Evolutionary conservation across 1,140 invertebrate species (phyloP), one percentile per base, ranked within the genome.

Genomic region (Heliconius nattereri): DNA sequence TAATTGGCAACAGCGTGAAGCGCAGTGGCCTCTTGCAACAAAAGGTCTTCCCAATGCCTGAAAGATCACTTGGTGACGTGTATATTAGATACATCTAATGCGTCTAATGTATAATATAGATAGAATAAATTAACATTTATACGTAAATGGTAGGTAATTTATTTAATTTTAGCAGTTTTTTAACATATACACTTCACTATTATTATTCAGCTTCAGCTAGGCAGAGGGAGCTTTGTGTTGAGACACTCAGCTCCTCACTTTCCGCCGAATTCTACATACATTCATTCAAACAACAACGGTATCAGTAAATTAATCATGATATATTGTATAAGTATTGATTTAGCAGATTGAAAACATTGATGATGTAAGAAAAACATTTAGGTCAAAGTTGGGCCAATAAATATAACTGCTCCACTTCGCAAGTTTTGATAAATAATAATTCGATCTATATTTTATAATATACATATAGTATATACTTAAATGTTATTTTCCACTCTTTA

Each of bases 1-100:
- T 88, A 89, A 87, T 88, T 88, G 76, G 80, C 75, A 70, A 66
- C 73, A 54, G 75, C 20, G 75, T 78, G 26, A 81, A 78, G 80
- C 76, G 73, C 76, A 78, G 80, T 81, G 80, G 76, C 76, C 80
- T 78, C 80, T 75, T 75, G 70, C 73, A 75, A 78, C 73, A 78
- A 78, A 78, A 78, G 76, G 74, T 26, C 70, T 70, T 54, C 29
- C 70, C n/a, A 40, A 77, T 54, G 54, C 20, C 71, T 75, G 66
- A 52, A 75, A 79, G 66, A 71, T 74, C 26, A 82, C 75, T 74
- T 7, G n/a, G 7, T 72, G 35, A 72, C 71, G 19, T 35, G 0
- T 8, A 71, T 71, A 9, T n/a, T n/a, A n/a, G n/a, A n/a, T n/a
- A n/a, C n/a, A n/a, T 6, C 7, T 7, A 7, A 0, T 35, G 26